phyloP scores from a whole-genome alignment of 2,113 vertebrate genomes.

The Pantherophis guttatus region DNA sequence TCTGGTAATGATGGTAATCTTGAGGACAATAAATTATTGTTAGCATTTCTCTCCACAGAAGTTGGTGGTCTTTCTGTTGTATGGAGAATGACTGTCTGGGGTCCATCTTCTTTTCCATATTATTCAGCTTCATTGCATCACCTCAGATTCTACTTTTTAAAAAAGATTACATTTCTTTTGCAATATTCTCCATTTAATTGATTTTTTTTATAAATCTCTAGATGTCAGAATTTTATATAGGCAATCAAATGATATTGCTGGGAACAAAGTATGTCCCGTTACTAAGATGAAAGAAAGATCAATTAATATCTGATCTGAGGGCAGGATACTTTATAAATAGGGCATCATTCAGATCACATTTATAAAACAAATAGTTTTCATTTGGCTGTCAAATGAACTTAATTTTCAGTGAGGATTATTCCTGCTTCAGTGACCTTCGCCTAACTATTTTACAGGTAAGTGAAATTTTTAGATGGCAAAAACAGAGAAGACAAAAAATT shows the following conservation, averaged over 20 bases:
- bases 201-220: neutral
- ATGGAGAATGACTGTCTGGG: neutral
- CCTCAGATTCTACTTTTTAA: neutral
- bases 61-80: neutral
- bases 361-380: neutral
- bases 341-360: neutral
- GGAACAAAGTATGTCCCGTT: neutral
- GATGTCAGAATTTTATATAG: neutral
- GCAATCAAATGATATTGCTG: neutral
- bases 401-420: neutral
- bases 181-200: neutral
- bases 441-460: too few species aligned
- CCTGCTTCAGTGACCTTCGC: neutral
- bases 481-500: neutral
- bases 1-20: neutral
- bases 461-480: neutral
- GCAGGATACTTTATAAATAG: neutral
- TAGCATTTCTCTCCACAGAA: neutral
- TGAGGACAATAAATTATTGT: neutral
- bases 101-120: neutral
- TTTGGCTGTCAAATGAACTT: neutral
- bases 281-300: neutral
- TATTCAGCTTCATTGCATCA: neutral
- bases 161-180: neutral
- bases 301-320: neutral